These are phyloP conservation scores for Eumacrocentrus americanus DNA, from an alignment of 2,888 invertebrate species.

Conservation along the genomic window DNA sequence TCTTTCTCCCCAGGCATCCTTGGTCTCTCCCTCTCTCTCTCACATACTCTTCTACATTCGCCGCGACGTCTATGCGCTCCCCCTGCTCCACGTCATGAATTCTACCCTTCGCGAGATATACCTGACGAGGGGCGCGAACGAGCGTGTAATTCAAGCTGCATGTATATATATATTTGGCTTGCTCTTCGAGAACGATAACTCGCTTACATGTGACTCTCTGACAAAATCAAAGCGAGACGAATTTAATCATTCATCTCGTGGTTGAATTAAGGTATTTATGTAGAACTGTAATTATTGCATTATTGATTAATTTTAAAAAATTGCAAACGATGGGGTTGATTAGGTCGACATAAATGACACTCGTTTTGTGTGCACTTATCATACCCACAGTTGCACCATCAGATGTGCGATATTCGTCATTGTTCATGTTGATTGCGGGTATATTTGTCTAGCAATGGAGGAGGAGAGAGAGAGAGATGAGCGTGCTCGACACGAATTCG, in stretches of 20 bases:
- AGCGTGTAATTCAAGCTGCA: conserved; percentile 16
- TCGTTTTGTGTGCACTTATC: neutral
- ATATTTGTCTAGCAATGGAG: conserved; percentile 58
- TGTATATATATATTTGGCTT: neutral
- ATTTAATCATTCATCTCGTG: too few relatives aligned
- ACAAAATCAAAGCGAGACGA: conserved; percentile 2
- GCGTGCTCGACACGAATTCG: neutral
- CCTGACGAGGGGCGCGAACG: conserved; percentile 13
- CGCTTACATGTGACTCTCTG: conserved; percentile 8
- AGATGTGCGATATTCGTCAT: conserved; percentile 30
- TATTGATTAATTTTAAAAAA: too few relatives aligned
- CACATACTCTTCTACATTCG: neutral
- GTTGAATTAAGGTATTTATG: too few relatives aligned
- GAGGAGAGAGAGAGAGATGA: conserved; percentile 41
- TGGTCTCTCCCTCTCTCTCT: neutral
- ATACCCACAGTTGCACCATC: conserved; percentile 16
- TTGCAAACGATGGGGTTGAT: neutral
- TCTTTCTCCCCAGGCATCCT: conserved; percentile 1
- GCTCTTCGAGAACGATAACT: conserved; percentile 12
- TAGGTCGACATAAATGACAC: neutral
- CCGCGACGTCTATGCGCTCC: neutral
- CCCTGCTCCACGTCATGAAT: neutral
- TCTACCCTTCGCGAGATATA: neutral
- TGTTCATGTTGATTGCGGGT: conserved; percentile 48
- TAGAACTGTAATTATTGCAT: too few relatives aligned